These are phyloP conservation scores for Pangasius larnaudii DNA, from an alignment of 2,797 vertebrate genomes.

Conservation along the genomic window DNA sequence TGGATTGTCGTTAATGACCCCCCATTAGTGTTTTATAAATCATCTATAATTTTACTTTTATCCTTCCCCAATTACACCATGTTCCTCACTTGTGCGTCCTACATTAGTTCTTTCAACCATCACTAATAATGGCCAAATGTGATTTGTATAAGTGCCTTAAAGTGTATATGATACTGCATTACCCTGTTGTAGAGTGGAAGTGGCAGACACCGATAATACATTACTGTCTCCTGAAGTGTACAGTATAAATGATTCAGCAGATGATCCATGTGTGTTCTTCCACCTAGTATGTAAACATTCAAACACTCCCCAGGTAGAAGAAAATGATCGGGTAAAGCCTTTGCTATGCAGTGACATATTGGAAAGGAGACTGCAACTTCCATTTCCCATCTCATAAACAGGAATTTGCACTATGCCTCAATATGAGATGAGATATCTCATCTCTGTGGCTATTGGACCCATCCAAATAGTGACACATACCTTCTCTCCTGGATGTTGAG, in stretches of 20 bases:
- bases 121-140: neutral
- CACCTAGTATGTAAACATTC: neutral
- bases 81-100: neutral
- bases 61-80: neutral
- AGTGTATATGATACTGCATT: neutral
- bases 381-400: slow-evolving; percentile 5
- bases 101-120: neutral
- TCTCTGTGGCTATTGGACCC: neutral
- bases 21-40: neutral
- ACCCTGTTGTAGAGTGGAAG: neutral
- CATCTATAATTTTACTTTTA: neutral
- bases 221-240: slow-evolving; percentile 1
- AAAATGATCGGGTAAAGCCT: neutral
- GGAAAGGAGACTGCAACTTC: neutral
- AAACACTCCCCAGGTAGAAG: neutral
- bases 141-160: neutral
- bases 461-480: slow-evolving; percentile 29
- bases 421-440: slow-evolving; percentile 18
- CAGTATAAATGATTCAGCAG: neutral
- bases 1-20: neutral
- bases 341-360: neutral
- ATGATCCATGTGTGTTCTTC: neutral
- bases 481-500: slow-evolving; percentile 26
- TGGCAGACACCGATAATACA: neutral
- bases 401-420: neutral